Evolutionary conservation across 1,140 invertebrate genomes (phyloP).

Genomic region (Paraescarpia echinospica): DNA sequence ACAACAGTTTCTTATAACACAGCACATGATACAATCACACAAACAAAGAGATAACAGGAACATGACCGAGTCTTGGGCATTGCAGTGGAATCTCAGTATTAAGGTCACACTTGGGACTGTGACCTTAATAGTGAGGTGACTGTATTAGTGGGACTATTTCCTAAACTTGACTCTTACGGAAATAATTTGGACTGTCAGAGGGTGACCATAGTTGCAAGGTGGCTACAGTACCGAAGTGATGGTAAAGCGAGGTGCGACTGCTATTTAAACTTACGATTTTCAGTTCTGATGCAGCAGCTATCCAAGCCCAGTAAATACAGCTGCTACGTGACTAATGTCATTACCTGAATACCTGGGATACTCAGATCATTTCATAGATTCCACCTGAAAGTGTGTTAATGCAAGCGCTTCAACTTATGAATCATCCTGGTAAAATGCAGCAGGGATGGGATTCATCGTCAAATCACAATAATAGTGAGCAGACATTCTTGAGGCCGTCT

Average conservation of each 20-base stretch:
- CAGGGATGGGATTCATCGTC: not conserved
- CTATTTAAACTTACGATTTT: no score
- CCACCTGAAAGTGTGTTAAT: not conserved
- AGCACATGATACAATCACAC: not conserved
- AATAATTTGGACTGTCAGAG: no score
- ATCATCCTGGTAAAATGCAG: not conserved
- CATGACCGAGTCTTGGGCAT: not conserved
- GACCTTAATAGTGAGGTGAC: no score
- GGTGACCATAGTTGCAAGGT: no score
- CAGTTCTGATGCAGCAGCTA: not conserved
- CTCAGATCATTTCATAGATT: not conserved
- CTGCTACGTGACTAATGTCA: not conserved
- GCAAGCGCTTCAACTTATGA: not conserved
- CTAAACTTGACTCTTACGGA: no score
- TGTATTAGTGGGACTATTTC: no score
- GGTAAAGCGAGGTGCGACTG: not conserved
- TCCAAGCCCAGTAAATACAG: not conserved
- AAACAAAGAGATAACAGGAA: not conserved
- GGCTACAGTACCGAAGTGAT: no score
- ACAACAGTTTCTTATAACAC: not conserved
- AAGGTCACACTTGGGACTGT: no score
- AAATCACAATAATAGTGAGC: not conserved
- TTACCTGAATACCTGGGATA: not conserved
- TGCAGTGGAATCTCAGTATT: no score
- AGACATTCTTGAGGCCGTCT: no score